phyloP scores from a whole-genome alignment of 2,888 invertebrate genomes.

The Gnatocerus cornutus region DNA sequence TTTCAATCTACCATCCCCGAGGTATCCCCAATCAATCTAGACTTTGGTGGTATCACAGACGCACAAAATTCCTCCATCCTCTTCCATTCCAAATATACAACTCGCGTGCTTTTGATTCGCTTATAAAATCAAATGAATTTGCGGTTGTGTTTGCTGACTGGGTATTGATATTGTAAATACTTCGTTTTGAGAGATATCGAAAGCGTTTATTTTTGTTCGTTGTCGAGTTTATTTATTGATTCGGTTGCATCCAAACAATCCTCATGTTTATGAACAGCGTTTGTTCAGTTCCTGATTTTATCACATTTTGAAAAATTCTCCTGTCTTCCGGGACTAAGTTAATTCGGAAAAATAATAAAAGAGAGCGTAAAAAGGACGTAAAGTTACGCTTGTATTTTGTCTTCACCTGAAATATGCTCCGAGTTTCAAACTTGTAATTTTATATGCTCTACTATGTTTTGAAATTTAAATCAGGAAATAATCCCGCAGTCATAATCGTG shows the following conservation, averaged over 20 bases:
- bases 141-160: slow-evolving; percentile 42
- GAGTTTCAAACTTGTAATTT: slow-evolving; percentile 18
- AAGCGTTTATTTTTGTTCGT: slow-evolving; percentile 35
- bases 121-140: slow-evolving; percentile 46
- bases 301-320: slow-evolving; percentile 14
- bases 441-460: slow-evolving; percentile 14
- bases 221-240: slow-evolving; percentile 36
- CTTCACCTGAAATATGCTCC: slow-evolving; percentile 21
- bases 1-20: slow-evolving; percentile 49
- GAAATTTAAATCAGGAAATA: slow-evolving; percentile 16
- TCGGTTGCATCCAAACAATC: slow-evolving; percentile 26
- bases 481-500: background rate
- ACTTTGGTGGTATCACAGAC: slow-evolving; percentile 1
- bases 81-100: background rate
- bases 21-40: slow-evolving; percentile 48
- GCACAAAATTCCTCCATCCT: slow-evolving; percentile 12
- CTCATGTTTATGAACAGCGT: slow-evolving; percentile 23
- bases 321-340: slow-evolving; percentile 2
- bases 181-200: slow-evolving; percentile 25
- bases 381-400: slow-evolving; percentile 28
- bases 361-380: slow-evolving; percentile 29
- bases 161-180: slow-evolving; percentile 46
- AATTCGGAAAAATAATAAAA: slow-evolving; percentile 30
- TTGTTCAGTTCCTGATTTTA: slow-evolving; percentile 18
- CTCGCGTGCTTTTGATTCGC: slow-evolving; percentile 2